A percentile compares a stretch with the other conserved stretches of the same genome.
These are phyloP conservation scores for Micronycteris hirsuta DNA, from an alignment of 2,113 vertebrate species.

Conservation along the genomic window DNA sequence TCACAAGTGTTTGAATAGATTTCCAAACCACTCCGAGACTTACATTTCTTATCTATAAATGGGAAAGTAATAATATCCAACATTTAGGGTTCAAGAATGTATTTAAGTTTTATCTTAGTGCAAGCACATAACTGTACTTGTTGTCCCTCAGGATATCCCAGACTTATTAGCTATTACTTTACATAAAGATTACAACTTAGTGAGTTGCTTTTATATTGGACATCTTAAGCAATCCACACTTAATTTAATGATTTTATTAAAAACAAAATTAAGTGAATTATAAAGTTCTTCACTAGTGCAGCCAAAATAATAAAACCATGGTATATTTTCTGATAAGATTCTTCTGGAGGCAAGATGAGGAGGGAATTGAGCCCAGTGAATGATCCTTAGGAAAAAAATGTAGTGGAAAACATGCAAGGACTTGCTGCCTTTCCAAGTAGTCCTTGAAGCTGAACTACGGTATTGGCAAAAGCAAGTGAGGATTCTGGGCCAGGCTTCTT, in stretches of 20 bases:
- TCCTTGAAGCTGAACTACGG: background rate
- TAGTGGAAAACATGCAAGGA: background rate
- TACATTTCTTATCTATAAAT: background rate
- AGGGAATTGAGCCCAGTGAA: background rate
- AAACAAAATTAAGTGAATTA: background rate
- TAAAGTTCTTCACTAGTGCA: background rate
- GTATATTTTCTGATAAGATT: background rate
- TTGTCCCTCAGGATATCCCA: background rate
- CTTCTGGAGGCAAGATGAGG: background rate
- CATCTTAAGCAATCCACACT: background rate
- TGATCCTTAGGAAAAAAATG: background rate
- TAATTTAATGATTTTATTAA: background rate
- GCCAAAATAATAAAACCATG: background rate
- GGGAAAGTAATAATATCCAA: background rate
- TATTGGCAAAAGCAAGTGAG: background rate
- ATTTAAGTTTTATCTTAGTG: background rate
- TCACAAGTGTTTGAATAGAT: background rate
- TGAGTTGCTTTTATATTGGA: background rate
- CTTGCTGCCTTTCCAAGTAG: background rate
- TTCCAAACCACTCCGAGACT: background rate
- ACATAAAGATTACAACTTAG: background rate
- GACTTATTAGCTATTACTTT: background rate
- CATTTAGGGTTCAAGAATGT: background rate
- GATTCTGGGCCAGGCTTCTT: background rate
- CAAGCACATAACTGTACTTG: fast-evolving